These are phyloP conservation scores for Gobiocypris rarus DNA, from an alignment of 2,113 vertebrate genomes.

Conservation along the genomic window DNA sequence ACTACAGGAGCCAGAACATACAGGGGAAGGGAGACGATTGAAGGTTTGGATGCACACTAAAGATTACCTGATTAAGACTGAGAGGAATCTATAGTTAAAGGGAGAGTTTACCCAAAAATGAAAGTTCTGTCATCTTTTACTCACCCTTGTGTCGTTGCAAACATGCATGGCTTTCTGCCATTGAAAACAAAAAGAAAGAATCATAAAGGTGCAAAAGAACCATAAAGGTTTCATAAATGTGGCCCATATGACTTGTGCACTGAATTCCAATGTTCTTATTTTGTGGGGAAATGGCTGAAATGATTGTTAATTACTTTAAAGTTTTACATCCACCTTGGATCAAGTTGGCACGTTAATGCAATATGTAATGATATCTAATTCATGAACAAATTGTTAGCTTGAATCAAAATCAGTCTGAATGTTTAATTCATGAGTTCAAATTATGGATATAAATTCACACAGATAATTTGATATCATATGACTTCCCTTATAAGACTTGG, in stretches of 20 bases:
- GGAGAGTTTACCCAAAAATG: conserved; percentile 3
- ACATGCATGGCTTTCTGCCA: background rate
- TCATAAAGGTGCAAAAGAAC: background rate
- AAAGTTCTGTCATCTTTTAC: conserved; percentile 18
- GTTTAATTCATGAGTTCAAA: too few species aligned
- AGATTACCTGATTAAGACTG: conserved; percentile 58
- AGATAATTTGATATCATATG: background rate
- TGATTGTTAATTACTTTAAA: background rate
- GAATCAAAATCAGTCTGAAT: background rate
- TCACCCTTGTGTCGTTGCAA: background rate
- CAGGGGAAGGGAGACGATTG: conserved; percentile 35
- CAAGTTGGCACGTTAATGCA: background rate
- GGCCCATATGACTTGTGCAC: background rate
- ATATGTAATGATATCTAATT: too few species aligned
- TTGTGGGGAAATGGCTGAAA: background rate
- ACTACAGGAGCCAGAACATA: conserved; percentile 46
- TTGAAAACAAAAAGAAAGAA: background rate
- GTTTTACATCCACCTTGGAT: background rate
- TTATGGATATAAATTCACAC: background rate
- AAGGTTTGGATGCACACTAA: conserved; percentile 50
- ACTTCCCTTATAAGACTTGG: background rate
- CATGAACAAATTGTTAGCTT: too few species aligned
- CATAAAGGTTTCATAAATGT: too few species aligned
- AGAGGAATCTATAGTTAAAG: conserved; percentile 48
- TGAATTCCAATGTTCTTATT: background rate